Percentiles rank a stretch among this genome's conserved stretches.
These are phyloP conservation scores for Marmota flaviventris DNA, from an alignment of 2,113 vertebrate genomes.

Conservation along the genomic window DNA sequence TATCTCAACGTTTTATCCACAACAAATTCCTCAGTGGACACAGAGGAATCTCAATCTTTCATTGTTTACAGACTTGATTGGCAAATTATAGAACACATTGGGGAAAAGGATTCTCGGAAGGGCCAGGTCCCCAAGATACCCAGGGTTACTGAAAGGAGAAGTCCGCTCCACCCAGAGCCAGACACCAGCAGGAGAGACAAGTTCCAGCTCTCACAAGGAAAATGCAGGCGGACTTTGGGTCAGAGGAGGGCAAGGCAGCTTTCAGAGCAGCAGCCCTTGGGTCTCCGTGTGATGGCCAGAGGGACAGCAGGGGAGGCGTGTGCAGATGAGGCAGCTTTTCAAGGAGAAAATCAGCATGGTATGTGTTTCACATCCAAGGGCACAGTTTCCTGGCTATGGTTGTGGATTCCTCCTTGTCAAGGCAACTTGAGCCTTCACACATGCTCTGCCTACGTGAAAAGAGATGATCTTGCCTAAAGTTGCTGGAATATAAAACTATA, in stretches of 20 bases:
- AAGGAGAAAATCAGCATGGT: not conserved
- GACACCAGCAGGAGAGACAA: not conserved
- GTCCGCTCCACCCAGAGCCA: not conserved
- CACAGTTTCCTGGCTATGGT: not conserved
- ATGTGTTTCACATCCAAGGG: not conserved
- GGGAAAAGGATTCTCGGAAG: not conserved
- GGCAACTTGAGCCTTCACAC: too few relatives aligned
- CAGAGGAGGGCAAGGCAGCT: too few relatives aligned
- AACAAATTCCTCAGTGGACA: not conserved
- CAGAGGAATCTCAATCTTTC: not conserved
- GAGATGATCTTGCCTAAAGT: not conserved
- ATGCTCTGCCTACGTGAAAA: not conserved
- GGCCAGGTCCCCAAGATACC: not conserved
- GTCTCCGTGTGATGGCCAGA: not conserved
- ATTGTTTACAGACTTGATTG: not conserved
- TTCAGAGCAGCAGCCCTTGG: rapidly evolving
- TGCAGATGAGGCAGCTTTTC: not conserved
- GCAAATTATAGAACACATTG: not conserved
- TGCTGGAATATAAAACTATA: not conserved
- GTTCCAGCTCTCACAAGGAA: not conserved
- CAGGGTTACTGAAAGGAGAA: not conserved
- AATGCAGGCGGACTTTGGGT: rapidly evolving
- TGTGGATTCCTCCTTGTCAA: not conserved
- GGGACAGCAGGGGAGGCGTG: rapidly evolving
- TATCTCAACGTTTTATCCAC: too few relatives aligned